Evolutionary conservation across 2,888 invertebrate species (phyloP).

Genomic region (Drosophila ezoana): DNA sequence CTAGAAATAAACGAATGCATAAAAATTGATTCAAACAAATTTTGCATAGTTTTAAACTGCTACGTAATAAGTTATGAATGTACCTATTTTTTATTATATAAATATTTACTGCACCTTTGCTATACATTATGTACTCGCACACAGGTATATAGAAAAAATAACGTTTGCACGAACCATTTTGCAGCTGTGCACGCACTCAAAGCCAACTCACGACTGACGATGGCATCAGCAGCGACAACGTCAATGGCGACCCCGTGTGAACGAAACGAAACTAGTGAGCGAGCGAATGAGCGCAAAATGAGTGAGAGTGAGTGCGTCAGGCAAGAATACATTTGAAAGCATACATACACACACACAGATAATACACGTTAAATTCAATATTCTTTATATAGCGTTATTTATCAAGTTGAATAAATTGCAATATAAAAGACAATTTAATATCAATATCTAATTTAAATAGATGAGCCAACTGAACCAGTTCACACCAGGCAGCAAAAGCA

Average conservation of each 20-base stretch:
- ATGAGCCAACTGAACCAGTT: background rate
- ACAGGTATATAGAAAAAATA: slow-evolving; percentile 45
- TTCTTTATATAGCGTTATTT: slow-evolving; percentile 4
- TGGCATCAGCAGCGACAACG: slow-evolving; percentile 43
- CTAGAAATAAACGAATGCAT: slow-evolving; percentile 55
- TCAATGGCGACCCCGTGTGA: slow-evolving; percentile 52
- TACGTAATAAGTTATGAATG: slow-evolving; percentile 29
- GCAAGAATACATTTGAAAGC: slow-evolving; percentile 27
- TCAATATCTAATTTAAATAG: slow-evolving; percentile 14
- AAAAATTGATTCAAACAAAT: slow-evolving; percentile 39
- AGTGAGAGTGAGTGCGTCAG: slow-evolving; percentile 49
- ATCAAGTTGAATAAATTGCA: slow-evolving; percentile 13
- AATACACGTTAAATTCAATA: slow-evolving; percentile 7
- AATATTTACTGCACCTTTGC: slow-evolving; percentile 46
- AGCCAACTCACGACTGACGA: slow-evolving; percentile 76
- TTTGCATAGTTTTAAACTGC: slow-evolving; percentile 27
- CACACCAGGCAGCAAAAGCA: slow-evolving; percentile 15
- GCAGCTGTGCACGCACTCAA: slow-evolving; percentile 75
- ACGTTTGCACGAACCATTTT: slow-evolving; percentile 47
- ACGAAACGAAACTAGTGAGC: slow-evolving; percentile 30
- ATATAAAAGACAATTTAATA: slow-evolving; percentile 20
- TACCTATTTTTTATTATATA: slow-evolving; percentile 39
- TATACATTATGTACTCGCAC: slow-evolving; percentile 47
- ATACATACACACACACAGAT: slow-evolving; percentile 3
- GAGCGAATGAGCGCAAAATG: slow-evolving; percentile 31